phyloP scores from a whole-genome alignment of 2,113 vertebrate genomes.

The Glaucomys volans region DNA sequence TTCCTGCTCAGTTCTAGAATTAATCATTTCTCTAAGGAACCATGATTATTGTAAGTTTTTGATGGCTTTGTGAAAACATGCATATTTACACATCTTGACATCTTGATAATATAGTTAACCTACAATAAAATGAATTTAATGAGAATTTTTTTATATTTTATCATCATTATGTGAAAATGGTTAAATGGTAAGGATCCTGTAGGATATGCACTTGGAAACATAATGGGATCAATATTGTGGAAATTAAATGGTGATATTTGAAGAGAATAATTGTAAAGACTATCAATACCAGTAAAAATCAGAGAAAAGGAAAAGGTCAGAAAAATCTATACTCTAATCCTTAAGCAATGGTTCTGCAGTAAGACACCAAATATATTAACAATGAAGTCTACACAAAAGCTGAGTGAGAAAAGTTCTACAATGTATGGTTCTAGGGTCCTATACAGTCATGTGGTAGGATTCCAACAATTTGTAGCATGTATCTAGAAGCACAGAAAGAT shows the following conservation, averaged over 20 bases:
- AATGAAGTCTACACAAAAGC: not conserved
- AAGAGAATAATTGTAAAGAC: not conserved
- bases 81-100: not conserved
- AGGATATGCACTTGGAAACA: not conserved
- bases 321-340: not conserved
- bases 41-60: not conserved
- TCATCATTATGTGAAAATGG: not conserved
- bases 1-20: not conserved
- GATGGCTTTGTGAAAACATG: conserved; percentile 10
- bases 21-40: not conserved
- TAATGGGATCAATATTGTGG: not conserved
- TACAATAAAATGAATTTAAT: conserved; percentile 13
- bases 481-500: not conserved
- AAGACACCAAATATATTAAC: not conserved
- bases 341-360: not conserved
- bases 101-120: not conserved
- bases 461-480: not conserved
- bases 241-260: not conserved
- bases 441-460: not conserved
- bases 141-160: not conserved
- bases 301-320: not conserved
- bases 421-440: not conserved
- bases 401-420: not conserved
- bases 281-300: not conserved
- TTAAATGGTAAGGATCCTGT: not conserved